Conservation (phyloP, 2,113 vertebrate species). For the Felis chaus region DNA sequence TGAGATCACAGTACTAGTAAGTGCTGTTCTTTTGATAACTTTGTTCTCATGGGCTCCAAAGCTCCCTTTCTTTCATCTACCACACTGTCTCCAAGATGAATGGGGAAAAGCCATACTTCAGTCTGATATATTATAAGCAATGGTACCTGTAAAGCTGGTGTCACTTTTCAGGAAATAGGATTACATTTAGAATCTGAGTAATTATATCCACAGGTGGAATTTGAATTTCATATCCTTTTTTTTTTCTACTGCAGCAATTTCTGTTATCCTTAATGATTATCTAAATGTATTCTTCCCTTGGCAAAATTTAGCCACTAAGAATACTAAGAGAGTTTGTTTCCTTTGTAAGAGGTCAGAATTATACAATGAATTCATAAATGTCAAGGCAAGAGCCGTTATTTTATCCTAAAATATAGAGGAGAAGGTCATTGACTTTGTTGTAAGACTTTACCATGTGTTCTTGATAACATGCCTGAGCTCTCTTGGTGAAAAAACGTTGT, state of each 20-base stretch:
- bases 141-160: not conserved
- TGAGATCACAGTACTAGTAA: not conserved
- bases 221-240: not conserved
- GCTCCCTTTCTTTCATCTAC: not conserved
- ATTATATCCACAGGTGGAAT: not conserved
- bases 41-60: not conserved
- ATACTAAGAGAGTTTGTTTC: conserved; percentile 25
- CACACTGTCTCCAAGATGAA: not conserved
- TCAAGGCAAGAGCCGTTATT: conserved; percentile 1
- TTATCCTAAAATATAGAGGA: conserved; percentile 24
- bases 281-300: conserved; percentile 11
- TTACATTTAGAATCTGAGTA: no score
- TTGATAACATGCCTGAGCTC: conserved; percentile 2
- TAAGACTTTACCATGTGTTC: not conserved
- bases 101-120: not conserved
- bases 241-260: not conserved
- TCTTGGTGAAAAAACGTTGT: not conserved
- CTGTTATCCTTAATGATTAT: not conserved
- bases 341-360: conserved; percentile 49
- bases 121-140: not conserved
- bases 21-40: not conserved
- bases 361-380: conserved; percentile 29
- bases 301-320: not conserved
- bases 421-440: conserved; percentile 48
- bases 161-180: not conserved